These are phyloP conservation scores for Larimichthys polyactis DNA, from an alignment of 2,113 vertebrate species.

Conservation along the genomic window DNA sequence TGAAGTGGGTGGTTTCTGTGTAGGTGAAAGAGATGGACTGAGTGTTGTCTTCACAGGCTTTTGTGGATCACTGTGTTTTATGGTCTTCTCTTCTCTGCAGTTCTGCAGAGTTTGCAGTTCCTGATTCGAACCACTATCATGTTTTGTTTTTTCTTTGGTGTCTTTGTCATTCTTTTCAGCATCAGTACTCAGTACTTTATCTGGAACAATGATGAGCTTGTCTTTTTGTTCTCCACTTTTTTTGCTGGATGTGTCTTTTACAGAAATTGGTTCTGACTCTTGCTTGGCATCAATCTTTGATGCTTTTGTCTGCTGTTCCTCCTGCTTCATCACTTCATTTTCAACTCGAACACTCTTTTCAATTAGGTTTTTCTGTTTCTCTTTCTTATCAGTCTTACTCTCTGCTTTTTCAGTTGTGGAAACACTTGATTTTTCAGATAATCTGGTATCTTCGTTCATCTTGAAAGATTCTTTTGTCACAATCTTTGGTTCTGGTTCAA, in stretches of 20 bases:
- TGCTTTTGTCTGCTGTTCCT: constrained; percentile 6
- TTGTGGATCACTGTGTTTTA: constrained; percentile 15
- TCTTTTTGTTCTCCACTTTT: constrained; percentile 25
- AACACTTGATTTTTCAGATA: not conserved
- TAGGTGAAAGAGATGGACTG: constrained; percentile 28
- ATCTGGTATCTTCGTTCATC: not conserved
- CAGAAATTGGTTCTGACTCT: constrained; percentile 8
- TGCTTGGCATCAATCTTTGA: constrained; percentile 20
- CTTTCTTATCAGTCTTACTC: constrained; percentile 4
- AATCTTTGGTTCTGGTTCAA: constrained; percentile 2
- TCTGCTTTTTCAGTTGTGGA: not conserved
- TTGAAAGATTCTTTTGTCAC: not conserved
- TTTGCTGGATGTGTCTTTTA: not conserved
- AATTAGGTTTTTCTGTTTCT: not conserved
- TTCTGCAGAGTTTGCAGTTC: not conserved
- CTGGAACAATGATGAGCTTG: not conserved
- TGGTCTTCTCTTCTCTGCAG: not conserved
- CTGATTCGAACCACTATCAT: constrained; percentile 6
- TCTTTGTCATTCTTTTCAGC: constrained; percentile 14
- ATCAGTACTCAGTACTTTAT: constrained; percentile 4
- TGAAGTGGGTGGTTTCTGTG: constrained; percentile 29
- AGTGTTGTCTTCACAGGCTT: constrained; percentile 6
- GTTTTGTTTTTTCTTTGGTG: constrained; percentile 25
- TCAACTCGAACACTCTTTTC: not conserved
- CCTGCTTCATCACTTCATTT: constrained; percentile 1